phyloP scores from a whole-genome alignment of 2,113 vertebrate species.

The Riparia riparia region DNA sequence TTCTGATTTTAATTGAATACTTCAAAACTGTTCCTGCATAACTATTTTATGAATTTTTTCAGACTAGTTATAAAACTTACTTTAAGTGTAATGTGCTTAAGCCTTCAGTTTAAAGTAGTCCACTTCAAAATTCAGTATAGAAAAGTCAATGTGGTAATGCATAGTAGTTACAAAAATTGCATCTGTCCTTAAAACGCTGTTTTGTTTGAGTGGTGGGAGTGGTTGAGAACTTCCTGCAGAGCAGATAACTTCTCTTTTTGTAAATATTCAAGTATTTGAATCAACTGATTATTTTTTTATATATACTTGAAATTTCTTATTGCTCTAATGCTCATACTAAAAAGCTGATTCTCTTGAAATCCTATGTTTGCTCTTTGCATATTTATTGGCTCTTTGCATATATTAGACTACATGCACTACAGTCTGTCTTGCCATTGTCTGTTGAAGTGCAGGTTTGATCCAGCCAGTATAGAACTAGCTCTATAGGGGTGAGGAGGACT shows the following conservation, averaged over 20 bases:
- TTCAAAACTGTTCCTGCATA: conserved; percentile 78
- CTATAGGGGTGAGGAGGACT: conserved; percentile 91
- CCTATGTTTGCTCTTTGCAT: conserved; percentile 85
- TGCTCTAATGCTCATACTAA: conserved; percentile 81
- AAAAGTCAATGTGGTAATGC: conserved; percentile 73
- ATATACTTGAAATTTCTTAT: conserved; percentile 80
- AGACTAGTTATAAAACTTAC: conserved; percentile 54
- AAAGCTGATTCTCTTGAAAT: conserved; percentile 82
- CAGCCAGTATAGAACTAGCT: conserved; percentile 92
- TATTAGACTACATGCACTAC: conserved; percentile 86
- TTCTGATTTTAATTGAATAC: conserved; percentile 76
- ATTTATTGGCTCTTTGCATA: conserved; percentile 87
- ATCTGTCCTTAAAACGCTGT: conserved; percentile 76
- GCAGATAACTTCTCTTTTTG: conserved; percentile 79
- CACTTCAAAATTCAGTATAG: conserved; percentile 76
- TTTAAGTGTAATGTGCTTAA: conserved; percentile 71
- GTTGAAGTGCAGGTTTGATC: conserved; percentile 92
- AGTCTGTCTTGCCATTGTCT: conserved; percentile 92
- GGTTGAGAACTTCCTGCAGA: conserved; percentile 75
- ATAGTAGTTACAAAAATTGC: conserved; percentile 70
- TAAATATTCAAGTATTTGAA: conserved; percentile 79
- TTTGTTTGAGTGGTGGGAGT: conserved; percentile 69
- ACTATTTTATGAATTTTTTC: conserved; percentile 76
- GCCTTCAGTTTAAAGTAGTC: conserved; percentile 74
- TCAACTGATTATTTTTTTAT: conserved; percentile 71